Conservation (phyloP, 2,113 vertebrate species). For the Pedionomus torquatus region DNA sequence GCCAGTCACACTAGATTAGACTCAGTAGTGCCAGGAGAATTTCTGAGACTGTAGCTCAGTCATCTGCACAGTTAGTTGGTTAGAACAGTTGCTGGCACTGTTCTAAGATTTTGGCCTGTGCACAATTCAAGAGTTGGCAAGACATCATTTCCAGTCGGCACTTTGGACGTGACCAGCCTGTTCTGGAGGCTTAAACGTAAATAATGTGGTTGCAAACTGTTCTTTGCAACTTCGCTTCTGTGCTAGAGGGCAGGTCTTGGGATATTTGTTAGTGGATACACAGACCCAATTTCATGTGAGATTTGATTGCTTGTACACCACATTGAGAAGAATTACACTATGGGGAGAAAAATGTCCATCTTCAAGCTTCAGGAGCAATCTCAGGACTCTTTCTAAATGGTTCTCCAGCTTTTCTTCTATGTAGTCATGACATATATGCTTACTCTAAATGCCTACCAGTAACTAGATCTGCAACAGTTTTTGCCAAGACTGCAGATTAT, state of each 20-base stretch:
- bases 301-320: neutral
- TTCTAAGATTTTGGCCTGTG: neutral
- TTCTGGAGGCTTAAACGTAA: neutral
- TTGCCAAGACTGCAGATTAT: neutral
- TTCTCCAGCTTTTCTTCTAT: neutral
- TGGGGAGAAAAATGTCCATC: neutral
- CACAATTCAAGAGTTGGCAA: neutral
- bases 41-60: neutral
- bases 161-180: neutral
- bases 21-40: neutral
- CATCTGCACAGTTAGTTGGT: neutral
- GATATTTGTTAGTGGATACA: neutral
- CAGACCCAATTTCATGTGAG: neutral
- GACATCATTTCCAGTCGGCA: neutral
- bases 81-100: neutral
- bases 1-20: neutral
- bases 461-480: neutral
- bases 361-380: neutral
- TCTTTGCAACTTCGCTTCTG: neutral
- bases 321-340: neutral
- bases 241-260: neutral
- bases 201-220: neutral
- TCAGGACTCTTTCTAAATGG: neutral
- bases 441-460: neutral
- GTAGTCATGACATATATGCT: neutral